Evolutionary conservation across 2,888 invertebrate genomes (phyloP), one percentile per base, ranked within the genome.

Genomic region (Lordiphosa andalusiaca): DNA sequence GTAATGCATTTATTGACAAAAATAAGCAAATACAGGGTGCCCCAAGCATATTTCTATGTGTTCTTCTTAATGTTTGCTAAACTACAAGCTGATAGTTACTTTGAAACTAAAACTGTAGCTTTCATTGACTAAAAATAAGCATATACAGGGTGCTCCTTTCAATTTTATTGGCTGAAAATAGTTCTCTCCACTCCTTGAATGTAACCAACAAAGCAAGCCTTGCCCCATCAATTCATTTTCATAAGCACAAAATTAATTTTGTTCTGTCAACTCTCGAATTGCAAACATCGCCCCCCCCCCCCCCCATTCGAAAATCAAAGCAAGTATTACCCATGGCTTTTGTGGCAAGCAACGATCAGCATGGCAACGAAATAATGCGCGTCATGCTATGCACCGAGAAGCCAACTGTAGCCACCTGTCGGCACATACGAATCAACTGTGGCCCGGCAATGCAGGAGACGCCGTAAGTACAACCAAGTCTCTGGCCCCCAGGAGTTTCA

Each of bases 371-470:
- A 19, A 39, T 53, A 30, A 61, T 40, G 49, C 65, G 71, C 0
- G 53, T 68, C 0, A 23, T 70, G 42, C 36, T 69, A 0, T 56
- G 51, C 9, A 13, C 68, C 1, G 58, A 70, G 3, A 52, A 69
- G 9, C 63, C 47, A 6, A 53, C 61, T 0, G 37, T 70, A 1
- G 70, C 70, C 51, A 37, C 53, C 1, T 57, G 56, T 6, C 49
- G 63, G n/a, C 71, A 67, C 47, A 6, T 70, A 3, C 21, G 52
- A 6, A 70, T 70, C 38, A 67, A 70, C 13, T 69, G 66, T 6
- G 37, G 9, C 0, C 42, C 58, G 6, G 1, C n/a, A 2, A 6
- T 1, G 4, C 1, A 6, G 6, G 33, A 58, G 1, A 10, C 33
- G 4, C 44, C 40, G 65, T 65, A 53, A 39, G 65, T 40, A 49